These are phyloP conservation scores for Stercorarius parasiticus DNA, from an alignment of 2,113 vertebrate genomes.

Conservation along the genomic window DNA sequence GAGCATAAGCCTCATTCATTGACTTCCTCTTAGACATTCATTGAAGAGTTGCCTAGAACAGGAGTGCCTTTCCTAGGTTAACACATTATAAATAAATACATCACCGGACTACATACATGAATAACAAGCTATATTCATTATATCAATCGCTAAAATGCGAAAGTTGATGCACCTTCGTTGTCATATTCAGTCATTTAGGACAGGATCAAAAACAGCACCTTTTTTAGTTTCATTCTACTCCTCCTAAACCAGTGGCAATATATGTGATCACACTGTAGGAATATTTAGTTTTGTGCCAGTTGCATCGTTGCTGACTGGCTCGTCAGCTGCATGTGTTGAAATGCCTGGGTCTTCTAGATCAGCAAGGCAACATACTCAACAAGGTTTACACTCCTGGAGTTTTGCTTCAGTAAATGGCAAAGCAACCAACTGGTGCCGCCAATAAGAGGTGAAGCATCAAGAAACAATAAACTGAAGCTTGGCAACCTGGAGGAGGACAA, in stretches of 20 bases:
- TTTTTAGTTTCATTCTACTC: not conserved
- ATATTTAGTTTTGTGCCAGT: not conserved
- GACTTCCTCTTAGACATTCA: not conserved
- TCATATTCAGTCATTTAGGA: not conserved
- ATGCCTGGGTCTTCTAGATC: not conserved
- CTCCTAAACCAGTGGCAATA: not conserved
- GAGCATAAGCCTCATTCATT: not conserved
- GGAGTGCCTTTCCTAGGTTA: not conserved
- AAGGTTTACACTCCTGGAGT: not conserved
- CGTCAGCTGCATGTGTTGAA: not conserved
- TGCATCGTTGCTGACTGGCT: not conserved
- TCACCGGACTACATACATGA: not conserved
- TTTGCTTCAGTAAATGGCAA: not conserved
- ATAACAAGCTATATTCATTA: not conserved
- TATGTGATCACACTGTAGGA: not conserved
- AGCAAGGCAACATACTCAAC: not conserved
- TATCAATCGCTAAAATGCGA: not conserved
- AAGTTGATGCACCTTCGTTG: not conserved
- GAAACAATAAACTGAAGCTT: not conserved
- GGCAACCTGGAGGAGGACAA: not conserved
- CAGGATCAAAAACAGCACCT: not conserved
- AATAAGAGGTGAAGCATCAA: not conserved
- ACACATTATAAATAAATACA: not conserved
- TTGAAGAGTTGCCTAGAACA: not conserved
- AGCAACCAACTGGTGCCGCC: not conserved